These are phyloP conservation scores for Eutolmus rufibarbis DNA, from an alignment of 2,888 invertebrate genomes.

Conservation along the genomic window DNA sequence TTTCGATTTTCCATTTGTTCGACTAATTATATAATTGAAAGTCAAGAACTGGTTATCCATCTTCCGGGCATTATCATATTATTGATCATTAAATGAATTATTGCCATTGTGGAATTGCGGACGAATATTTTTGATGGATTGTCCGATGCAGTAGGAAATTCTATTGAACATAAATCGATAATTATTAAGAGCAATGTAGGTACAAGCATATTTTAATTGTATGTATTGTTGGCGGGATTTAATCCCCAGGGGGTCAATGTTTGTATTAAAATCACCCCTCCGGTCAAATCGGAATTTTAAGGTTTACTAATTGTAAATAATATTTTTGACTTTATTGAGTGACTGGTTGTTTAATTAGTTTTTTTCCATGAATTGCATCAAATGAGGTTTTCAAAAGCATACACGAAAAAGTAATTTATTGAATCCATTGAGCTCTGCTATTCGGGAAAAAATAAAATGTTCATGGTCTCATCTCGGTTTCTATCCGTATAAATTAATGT, in stretches of 20 bases:
- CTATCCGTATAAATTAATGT: too few species aligned
- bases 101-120: background rate
- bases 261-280: background rate
- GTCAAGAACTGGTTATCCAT: background rate
- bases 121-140: background rate
- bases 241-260: background rate
- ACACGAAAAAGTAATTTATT: too few species aligned
- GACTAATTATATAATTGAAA: background rate
- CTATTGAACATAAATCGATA: background rate
- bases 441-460: too few species aligned
- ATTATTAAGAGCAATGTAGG: background rate
- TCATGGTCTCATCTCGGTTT: too few species aligned
- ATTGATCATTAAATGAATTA: background rate
- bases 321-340: too few species aligned
- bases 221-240: background rate
- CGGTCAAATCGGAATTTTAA: too few species aligned
- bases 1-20: background rate
- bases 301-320: background rate
- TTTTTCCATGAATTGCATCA: too few species aligned
- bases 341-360: too few species aligned
- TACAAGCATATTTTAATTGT: background rate
- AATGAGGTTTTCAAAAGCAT: too few species aligned
- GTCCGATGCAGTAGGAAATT: background rate
- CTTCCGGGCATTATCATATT: background rate
- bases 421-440: too few species aligned